Conservation (phyloP, 2,888 invertebrate genomes). For the Lordiphosa andalusiaca region DNA sequence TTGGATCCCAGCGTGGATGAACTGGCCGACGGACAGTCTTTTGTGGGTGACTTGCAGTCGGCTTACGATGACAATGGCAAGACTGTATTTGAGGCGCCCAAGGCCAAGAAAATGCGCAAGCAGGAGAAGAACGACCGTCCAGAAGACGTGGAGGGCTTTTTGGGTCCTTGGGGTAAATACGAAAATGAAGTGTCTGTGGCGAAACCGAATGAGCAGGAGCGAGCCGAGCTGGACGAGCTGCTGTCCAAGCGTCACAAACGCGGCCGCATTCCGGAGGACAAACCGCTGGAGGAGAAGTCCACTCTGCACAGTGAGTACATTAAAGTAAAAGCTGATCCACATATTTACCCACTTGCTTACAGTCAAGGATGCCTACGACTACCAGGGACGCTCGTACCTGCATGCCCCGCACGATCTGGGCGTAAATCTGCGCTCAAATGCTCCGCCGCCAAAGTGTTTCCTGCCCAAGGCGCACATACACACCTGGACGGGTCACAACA, state of each 20-base stretch:
- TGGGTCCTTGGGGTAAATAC: slow-evolving; percentile 98
- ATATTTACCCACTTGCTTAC: slow-evolving; percentile 55
- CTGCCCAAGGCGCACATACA: slow-evolving; percentile 97
- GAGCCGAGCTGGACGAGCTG: slow-evolving; percentile 96
- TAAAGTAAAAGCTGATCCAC: too few species aligned
- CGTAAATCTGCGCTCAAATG: slow-evolving; percentile 91
- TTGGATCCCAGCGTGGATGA: slow-evolving; percentile 93
- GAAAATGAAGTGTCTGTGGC: slow-evolving; percentile 93
- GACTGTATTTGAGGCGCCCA: slow-evolving; percentile 94
- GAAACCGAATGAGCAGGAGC: slow-evolving; percentile 95
- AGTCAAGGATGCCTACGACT: slow-evolving; percentile 96
- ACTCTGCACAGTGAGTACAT: slow-evolving; percentile 90
- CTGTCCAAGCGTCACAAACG: slow-evolving; percentile 94
- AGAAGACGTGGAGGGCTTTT: slow-evolving; percentile 94
- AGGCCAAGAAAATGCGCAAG: slow-evolving; percentile 90
- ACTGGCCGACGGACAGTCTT: slow-evolving; percentile 80
- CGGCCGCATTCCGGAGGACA: slow-evolving; percentile 92
- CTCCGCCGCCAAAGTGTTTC: slow-evolving; percentile 97
- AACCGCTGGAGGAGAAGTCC: slow-evolving; percentile 96
- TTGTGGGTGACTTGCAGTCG: slow-evolving; percentile 84
- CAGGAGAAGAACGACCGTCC: slow-evolving; percentile 93
- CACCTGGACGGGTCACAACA: slow-evolving; percentile 98
- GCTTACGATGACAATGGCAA: slow-evolving; percentile 89
- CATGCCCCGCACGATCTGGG: slow-evolving; percentile 96
- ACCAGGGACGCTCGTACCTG: slow-evolving; percentile 97